Evolutionary conservation across 2,888 invertebrate species (phyloP).

Genomic region (Campopleginae sp.): DNA sequence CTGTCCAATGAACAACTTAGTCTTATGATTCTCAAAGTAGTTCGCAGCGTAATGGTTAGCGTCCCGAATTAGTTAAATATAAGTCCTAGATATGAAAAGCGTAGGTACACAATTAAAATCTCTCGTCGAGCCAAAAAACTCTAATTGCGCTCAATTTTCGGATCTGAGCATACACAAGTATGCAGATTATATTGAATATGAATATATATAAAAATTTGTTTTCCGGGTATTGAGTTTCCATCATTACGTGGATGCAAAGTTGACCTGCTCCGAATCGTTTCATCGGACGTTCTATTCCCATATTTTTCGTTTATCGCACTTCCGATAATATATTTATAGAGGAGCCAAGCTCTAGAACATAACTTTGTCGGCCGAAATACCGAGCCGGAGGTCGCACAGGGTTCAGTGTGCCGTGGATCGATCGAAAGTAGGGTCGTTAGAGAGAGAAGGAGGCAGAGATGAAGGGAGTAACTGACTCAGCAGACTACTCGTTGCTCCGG

Average conservation of each 20-base stretch:
- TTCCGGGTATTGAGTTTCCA: not conserved
- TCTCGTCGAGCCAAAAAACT: too few relatives aligned
- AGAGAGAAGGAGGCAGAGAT: not conserved
- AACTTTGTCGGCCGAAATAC: constrained; percentile 8
- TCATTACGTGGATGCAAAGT: not conserved
- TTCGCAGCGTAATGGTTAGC: too few relatives aligned
- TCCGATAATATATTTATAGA: constrained; percentile 24
- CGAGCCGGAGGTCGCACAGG: not conserved
- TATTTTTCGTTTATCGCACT: not conserved
- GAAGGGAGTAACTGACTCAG: constrained; percentile 12
- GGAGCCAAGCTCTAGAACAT: not conserved
- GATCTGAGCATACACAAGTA: too few relatives aligned
- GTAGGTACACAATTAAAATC: too few relatives aligned
- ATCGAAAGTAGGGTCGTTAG: constrained; percentile 46
- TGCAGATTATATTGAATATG: too few relatives aligned
- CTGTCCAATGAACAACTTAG: too few relatives aligned
- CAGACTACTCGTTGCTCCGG: not conserved
- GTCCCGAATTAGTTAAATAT: too few relatives aligned
- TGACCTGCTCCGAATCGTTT: not conserved
- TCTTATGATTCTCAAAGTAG: too few relatives aligned
- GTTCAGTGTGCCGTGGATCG: constrained; percentile 41
- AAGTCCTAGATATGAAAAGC: too few relatives aligned
- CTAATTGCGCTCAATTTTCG: too few relatives aligned
- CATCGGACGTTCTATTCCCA: not conserved
- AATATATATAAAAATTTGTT: too few relatives aligned